A percentile compares a stretch with the other conserved stretches of the same genome.
Evolutionary conservation across 2,797 vertebrate species (phyloP).

Genomic region (Phoebastria nigripes): DNA sequence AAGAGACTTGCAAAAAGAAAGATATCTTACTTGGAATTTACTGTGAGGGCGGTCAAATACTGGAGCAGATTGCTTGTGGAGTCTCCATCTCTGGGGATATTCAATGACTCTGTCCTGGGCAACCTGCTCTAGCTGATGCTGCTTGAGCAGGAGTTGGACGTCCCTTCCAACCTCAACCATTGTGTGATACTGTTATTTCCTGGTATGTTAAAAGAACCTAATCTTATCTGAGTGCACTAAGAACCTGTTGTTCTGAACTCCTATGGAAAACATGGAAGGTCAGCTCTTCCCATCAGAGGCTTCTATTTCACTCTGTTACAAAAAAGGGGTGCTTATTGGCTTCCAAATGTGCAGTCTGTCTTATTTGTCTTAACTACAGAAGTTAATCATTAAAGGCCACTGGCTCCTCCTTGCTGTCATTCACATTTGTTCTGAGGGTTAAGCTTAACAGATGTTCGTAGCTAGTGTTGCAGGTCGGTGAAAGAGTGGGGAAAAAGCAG

Average conservation of each 20-base stretch:
- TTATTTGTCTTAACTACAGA: background rate
- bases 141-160: background rate
- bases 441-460: background rate
- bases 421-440: background rate
- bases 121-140: background rate
- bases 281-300: background rate
- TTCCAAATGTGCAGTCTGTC: background rate
- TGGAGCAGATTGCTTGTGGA: background rate
- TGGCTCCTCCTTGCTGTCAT: background rate
- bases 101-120: background rate
- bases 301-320: background rate
- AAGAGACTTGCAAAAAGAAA: background rate
- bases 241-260: background rate
- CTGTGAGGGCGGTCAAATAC: background rate
- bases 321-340: background rate
- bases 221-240: background rate
- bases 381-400: background rate
- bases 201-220: background rate
- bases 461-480: background rate
- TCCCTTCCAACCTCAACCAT: background rate
- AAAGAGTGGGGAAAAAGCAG: background rate
- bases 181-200: background rate
- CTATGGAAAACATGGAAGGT: background rate
- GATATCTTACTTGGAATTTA: background rate
- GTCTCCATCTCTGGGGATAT: background rate